A percentile compares a stretch with the other conserved stretches of the same genome.
Conservation (phyloP, 2,888 invertebrate genomes). For the Rhabditophanes sp. region DNA sequence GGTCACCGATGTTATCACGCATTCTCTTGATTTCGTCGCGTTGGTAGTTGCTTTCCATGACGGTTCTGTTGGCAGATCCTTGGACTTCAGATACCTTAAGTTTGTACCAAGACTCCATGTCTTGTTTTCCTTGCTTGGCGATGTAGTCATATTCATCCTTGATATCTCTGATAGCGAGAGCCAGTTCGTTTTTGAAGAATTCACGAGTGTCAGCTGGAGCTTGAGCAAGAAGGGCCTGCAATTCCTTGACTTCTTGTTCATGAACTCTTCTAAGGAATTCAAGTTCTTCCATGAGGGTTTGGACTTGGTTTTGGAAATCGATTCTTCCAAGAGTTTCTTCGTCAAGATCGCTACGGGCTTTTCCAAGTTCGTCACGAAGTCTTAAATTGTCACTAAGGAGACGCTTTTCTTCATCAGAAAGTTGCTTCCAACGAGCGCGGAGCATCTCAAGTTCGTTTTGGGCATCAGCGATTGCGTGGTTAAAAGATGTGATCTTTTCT, state of each 20-base stretch:
- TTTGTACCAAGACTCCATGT: slow-evolving; percentile 50
- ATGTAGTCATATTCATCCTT: slow-evolving; percentile 48
- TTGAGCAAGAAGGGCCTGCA: slow-evolving; percentile 42
- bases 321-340: slow-evolving; percentile 46
- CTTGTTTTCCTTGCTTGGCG: slow-evolving; percentile 44
- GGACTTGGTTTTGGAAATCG: slow-evolving; percentile 45
- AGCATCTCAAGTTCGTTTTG: slow-evolving; percentile 43
- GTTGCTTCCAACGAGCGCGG: slow-evolving; percentile 39
- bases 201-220: slow-evolving; percentile 44
- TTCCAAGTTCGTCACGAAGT: slow-evolving; percentile 42
- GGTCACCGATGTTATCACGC: slow-evolving; percentile 42
- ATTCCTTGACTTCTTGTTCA: slow-evolving; percentile 44
- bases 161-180: slow-evolving; percentile 49
- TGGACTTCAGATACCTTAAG: slow-evolving; percentile 48
- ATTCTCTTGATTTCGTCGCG: slow-evolving; percentile 47
- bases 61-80: slow-evolving; percentile 35
- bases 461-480: slow-evolving; percentile 40
- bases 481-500: slow-evolving; percentile 39
- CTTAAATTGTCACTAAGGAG: slow-evolving; percentile 36
- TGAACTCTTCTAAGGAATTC: slow-evolving; percentile 43
- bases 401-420: slow-evolving; percentile 43
- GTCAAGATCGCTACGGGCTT: slow-evolving; percentile 44
- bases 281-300: slow-evolving; percentile 44
- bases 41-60: slow-evolving; percentile 46
- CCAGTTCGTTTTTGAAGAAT: slow-evolving; percentile 50